phyloP scores from a whole-genome alignment of 1,140 invertebrate species.

The Drosophila gunungcola region DNA sequence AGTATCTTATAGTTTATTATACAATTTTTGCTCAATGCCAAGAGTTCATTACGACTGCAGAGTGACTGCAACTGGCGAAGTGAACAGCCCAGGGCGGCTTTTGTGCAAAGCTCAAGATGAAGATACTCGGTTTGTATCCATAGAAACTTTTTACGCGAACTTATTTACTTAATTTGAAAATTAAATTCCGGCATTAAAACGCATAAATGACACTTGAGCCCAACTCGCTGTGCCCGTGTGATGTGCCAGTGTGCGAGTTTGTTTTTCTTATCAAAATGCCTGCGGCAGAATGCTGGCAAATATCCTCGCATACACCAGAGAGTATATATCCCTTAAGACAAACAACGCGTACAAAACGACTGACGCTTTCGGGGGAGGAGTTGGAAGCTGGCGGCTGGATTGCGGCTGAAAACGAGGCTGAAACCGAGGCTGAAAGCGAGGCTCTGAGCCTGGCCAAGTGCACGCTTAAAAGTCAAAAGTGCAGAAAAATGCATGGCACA shows the following conservation, averaged over 20 bases:
- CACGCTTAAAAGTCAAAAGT: slow-evolving; percentile 81
- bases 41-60: slow-evolving; percentile 39
- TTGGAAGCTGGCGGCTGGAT: slow-evolving; percentile 7
- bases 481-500: slow-evolving; percentile 81
- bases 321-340: slow-evolving; percentile 80
- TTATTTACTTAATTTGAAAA: slow-evolving; percentile 81
- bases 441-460: slow-evolving; percentile 67
- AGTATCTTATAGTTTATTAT: slow-evolving; percentile 24
- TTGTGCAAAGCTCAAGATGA: slow-evolving; percentile 5
- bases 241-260: slow-evolving; percentile 52
- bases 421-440: slow-evolving; percentile 22
- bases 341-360: slow-evolving; percentile 75
- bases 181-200: slow-evolving; percentile 82
- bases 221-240: slow-evolving; percentile 1
- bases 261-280: slow-evolving; percentile 83
- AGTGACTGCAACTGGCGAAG: slow-evolving; percentile 24
- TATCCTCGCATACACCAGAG: slow-evolving; percentile 37
- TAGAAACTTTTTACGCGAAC: slow-evolving; percentile 61
- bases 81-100: slow-evolving; percentile 30
- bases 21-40: slow-evolving; percentile 50
- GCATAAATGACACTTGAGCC: slow-evolving; percentile 82
- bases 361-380: slow-evolving; percentile 11
- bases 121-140: slow-evolving; percentile 12
- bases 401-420: slow-evolving; percentile 14
- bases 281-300: slow-evolving; percentile 77